A percentile compares a stretch with the other conserved stretches of the same genome.
Conservation (phyloP, 2,888 invertebrate species). For the Eupithecia vulgata region DNA sequence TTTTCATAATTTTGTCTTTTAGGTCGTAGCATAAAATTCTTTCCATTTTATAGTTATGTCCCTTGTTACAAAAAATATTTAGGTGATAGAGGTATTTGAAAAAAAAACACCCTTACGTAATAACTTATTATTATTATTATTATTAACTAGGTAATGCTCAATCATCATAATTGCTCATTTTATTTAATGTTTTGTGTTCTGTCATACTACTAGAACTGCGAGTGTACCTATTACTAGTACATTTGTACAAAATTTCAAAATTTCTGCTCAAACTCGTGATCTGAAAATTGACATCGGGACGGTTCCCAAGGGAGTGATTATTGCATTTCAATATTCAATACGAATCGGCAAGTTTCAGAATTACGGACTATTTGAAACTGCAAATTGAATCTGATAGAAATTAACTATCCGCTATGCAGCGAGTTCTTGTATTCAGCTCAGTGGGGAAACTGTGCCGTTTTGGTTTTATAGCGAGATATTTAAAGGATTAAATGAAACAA, state of each 20-base stretch:
- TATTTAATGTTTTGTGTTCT: no score
- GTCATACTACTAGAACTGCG: no score
- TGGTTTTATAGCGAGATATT: neutral
- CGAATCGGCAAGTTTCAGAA: constrained; percentile 43
- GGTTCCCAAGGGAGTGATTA: constrained; percentile 47
- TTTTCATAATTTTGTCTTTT: no score
- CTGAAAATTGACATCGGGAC: constrained; percentile 38
- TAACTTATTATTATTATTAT: no score
- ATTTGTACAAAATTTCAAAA: neutral
- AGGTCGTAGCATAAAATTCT: no score
- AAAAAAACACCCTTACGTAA: no score
- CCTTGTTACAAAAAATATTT: no score
- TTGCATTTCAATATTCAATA: constrained; percentile 57
- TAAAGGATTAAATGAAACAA: no score
- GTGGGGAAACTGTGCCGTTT: neutral
- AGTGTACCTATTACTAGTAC: neutral
- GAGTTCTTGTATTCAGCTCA: constrained; percentile 15
- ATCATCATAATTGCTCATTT: no score
- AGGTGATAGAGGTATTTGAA: no score
- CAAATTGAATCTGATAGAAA: constrained; percentile 30
- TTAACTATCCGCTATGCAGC: constrained; percentile 27
- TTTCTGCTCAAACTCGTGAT: neutral
- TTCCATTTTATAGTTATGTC: no score
- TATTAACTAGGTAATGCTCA: no score
- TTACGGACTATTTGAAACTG: constrained; percentile 32